phyloP scores from a whole-genome alignment of 2,888 invertebrate genomes.

The Thereva nobilitata region DNA sequence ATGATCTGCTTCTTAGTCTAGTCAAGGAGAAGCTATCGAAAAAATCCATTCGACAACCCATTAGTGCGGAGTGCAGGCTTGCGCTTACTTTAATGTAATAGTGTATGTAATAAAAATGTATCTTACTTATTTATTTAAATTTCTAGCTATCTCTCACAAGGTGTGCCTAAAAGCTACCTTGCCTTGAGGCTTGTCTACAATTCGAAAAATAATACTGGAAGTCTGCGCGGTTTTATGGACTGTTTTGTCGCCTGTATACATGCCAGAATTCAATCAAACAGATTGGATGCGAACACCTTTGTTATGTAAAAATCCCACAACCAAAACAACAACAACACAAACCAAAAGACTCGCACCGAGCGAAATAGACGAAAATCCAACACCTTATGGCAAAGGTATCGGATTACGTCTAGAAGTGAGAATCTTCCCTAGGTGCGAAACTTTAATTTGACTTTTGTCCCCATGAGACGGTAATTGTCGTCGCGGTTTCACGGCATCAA shows the following conservation, averaged over 20 bases:
- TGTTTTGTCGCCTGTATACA: background rate
- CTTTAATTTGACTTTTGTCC: no score
- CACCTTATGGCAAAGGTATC: no score
- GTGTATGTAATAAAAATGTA: background rate
- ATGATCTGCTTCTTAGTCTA: background rate
- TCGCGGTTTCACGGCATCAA: no score
- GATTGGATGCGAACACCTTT: no score
- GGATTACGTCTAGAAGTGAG: no score
- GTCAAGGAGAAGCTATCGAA: background rate
- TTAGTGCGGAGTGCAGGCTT: slow-evolving; percentile 8
- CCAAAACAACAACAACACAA: no score
- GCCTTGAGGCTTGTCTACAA: slow-evolving; percentile 12
- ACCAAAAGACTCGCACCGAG: no score
- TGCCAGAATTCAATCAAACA: slow-evolving; percentile 3
- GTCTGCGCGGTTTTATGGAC: slow-evolving; percentile 20
- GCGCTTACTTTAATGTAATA: slow-evolving; percentile 28
- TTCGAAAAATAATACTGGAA: slow-evolving; percentile 23
- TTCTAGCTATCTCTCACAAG: slow-evolving; percentile 22
- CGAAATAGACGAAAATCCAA: no score
- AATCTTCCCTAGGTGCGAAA: no score
- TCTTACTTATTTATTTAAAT: background rate
- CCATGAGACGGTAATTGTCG: no score
- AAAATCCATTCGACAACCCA: background rate
- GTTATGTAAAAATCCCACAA: no score
- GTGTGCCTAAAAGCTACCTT: background rate